Evolutionary conservation across 1,140 invertebrate species (phyloP).

Genomic region (Hesperophylax magnus): DNA sequence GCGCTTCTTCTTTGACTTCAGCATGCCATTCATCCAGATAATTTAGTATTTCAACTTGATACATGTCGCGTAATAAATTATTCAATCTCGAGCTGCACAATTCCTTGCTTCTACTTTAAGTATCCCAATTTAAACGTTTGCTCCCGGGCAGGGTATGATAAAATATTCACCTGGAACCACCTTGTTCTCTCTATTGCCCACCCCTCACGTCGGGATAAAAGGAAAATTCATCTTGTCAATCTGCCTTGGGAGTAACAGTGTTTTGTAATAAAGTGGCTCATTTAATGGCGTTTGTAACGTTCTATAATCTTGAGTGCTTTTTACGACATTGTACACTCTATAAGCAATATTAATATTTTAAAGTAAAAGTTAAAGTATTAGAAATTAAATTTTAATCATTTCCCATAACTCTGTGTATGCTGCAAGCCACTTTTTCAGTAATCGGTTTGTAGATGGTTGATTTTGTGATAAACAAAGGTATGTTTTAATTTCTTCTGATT

Average conservation of each 20-base stretch:
- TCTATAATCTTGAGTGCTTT: too few relatives aligned
- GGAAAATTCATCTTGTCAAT: slow-evolving; percentile 23
- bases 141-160: not conserved
- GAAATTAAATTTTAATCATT: too few relatives aligned
- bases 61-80: slow-evolving; percentile 10
- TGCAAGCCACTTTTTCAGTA: too few relatives aligned
- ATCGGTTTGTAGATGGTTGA: too few relatives aligned
- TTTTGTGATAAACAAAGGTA: too few relatives aligned
- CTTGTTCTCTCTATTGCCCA: not conserved
- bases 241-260: not conserved
- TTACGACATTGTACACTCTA: too few relatives aligned
- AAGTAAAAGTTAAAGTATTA: too few relatives aligned
- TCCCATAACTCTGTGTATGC: too few relatives aligned
- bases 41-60: not conserved
- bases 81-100: slow-evolving; percentile 14
- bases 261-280: not conserved
- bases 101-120: not conserved
- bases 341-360: too few relatives aligned
- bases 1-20: too few relatives aligned
- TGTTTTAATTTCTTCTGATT: too few relatives aligned
- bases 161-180: slow-evolving; percentile 33
- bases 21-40: too few relatives aligned
- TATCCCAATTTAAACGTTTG: slow-evolving; percentile 12
- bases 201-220: slow-evolving; percentile 11
- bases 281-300: not conserved